phyloP scores from a whole-genome alignment of 1,140 invertebrate genomes.

The Coboldia fuscipes region DNA sequence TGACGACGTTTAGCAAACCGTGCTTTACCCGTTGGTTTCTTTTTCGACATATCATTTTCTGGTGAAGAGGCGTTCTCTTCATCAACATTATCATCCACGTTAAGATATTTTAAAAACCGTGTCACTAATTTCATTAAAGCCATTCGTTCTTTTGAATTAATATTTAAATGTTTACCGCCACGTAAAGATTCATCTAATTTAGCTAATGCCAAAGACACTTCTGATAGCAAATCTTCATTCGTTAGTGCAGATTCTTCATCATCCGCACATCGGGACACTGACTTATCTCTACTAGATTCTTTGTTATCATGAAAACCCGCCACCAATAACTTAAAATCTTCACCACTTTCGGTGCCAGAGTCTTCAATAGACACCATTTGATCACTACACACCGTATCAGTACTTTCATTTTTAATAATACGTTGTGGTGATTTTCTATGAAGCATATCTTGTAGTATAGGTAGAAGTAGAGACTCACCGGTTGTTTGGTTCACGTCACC shows the following conservation, averaged over 20 bases:
- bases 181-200: constrained; percentile 48
- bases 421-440: constrained; percentile 17
- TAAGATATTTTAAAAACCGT: constrained; percentile 46
- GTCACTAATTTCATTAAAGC: constrained; percentile 51
- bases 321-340: constrained; percentile 27
- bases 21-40: constrained; percentile 10
- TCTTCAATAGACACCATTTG: constrained; percentile 21
- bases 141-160: constrained; percentile 29
- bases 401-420: not conserved
- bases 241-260: constrained; percentile 17
- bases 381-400: not conserved
- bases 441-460: constrained; percentile 32
- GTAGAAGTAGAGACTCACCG: constrained; percentile 30
- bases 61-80: constrained; percentile 4
- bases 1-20: constrained; percentile 22
- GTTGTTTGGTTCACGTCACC: not conserved
- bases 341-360: constrained; percentile 43
- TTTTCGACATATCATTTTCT: constrained; percentile 8
- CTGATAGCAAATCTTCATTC: constrained; percentile 35
- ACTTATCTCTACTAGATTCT: constrained; percentile 7
- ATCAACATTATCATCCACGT: constrained; percentile 9
- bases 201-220: constrained; percentile 55
- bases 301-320: constrained; percentile 13
- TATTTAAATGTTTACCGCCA: constrained; percentile 23
- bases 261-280: too few species aligned